Evolutionary conservation across 2,888 invertebrate genomes (phyloP).

Genomic region (Epinotia demarniana): DNA sequence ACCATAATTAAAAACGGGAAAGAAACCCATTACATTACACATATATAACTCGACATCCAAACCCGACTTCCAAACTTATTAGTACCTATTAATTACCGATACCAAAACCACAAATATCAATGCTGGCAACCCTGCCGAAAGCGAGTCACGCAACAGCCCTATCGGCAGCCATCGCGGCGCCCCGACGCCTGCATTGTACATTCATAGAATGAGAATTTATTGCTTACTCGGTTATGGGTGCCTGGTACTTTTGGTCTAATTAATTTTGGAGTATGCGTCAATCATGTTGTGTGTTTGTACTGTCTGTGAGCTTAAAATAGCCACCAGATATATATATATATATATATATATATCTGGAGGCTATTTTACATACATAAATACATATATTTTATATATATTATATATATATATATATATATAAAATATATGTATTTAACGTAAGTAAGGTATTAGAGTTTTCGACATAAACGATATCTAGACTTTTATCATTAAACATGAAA

Average conservation of each 20-base stretch:
- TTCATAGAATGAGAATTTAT: constrained; percentile 45
- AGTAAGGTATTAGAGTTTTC: too few species aligned
- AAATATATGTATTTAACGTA: too few species aligned
- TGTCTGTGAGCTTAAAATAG: background rate
- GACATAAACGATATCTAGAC: too few species aligned
- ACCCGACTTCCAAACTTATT: background rate
- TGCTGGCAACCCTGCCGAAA: constrained; percentile 56
- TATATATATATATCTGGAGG: too few species aligned
- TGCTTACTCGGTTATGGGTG: constrained; percentile 48
- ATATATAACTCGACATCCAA: background rate
- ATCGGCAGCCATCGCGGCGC: constrained; percentile 73
- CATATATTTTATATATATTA: too few species aligned
- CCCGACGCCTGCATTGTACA: constrained; percentile 57
- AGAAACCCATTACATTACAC: background rate
- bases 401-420: too few species aligned
- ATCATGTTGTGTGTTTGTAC: background rate
- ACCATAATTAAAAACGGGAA: too few species aligned
- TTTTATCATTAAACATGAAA: too few species aligned
- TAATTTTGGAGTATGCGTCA: constrained; percentile 4
- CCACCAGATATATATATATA: too few species aligned
- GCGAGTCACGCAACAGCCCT: constrained; percentile 66
- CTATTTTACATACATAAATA: too few species aligned
- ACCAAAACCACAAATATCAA: constrained; percentile 28
- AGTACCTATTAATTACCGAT: background rate
- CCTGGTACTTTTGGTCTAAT: constrained; percentile 49